Conservation (phyloP, 2,797 vertebrate species). For the Urophycis tenuis region DNA sequence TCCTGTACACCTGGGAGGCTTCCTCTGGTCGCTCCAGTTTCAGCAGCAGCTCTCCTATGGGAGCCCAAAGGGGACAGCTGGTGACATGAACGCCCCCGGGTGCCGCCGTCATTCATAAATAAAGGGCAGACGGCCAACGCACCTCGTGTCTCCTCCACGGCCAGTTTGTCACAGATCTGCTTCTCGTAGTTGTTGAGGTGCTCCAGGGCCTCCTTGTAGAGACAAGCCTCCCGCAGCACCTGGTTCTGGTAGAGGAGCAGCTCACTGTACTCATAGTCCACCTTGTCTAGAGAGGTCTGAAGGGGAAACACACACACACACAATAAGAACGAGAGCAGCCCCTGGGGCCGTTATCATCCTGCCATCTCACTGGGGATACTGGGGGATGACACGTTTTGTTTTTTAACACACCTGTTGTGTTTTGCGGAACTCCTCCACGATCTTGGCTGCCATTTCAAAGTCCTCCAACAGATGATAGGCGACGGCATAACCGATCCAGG, state of each 20-base stretch:
- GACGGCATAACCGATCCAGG: constrained; percentile 92
- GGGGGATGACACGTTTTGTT: no score
- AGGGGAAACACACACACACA: not conserved
- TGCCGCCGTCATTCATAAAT: not conserved
- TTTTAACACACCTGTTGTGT: constrained; percentile 79
- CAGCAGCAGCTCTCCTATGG: constrained; percentile 81
- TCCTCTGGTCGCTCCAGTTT: constrained; percentile 81
- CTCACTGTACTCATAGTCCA: constrained; percentile 94
- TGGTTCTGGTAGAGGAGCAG: constrained; percentile 92
- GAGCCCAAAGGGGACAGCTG: not conserved
- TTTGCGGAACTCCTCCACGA: constrained; percentile 91
- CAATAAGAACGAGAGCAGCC: not conserved
- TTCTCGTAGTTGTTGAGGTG: constrained; percentile 92
- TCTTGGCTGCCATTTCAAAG: constrained; percentile 93
- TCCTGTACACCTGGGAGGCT: constrained; percentile 80
- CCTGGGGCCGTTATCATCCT: not conserved
- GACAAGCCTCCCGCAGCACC: constrained; percentile 88
- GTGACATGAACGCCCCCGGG: not conserved
- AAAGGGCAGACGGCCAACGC: constrained; percentile 11
- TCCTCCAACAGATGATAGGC: constrained; percentile 91
- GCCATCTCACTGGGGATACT: no score
- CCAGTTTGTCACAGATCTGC: constrained; percentile 94
- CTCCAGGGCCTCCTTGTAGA: constrained; percentile 86
- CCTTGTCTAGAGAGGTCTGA: constrained; percentile 93
- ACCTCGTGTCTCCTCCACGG: constrained; percentile 93